Base-by-base conservation (phyloP, 53 echinoderm and acorn worm species). In the Holothuria scabra region DNA sequence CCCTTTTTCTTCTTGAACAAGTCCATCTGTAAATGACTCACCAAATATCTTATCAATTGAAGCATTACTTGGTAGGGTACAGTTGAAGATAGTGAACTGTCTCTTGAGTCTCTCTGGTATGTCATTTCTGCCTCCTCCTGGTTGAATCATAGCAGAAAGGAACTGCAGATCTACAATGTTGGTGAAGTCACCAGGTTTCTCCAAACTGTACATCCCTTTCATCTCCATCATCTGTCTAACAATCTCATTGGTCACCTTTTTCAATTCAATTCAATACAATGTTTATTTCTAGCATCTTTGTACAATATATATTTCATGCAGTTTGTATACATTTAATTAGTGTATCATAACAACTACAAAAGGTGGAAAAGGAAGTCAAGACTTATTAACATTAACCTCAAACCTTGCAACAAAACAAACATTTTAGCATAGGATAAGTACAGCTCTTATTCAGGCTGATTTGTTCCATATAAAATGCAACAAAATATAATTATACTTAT, bases 211-310 rank as follows among this genome's bases (percentile, higher is more conserved):
- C 94, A 97, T 94, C 3, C 97, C 97, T 24, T 81, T 88, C 97
- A 97, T 97, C 91, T 97, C 97, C 97, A 97, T 97, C 97, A 97
- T 97, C 92, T 97, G 97, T 56, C 97, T 80, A 13, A 89, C 89
- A 80, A 89, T 84, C 80, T 89, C 89, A 69, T 89, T 89, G 21
- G 89, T 89, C 44, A 89, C 89, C 89, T n/a, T n/a, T n/a, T n/a
- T n/a, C n/a, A n/a, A n/a, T n/a, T n/a, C n/a, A n/a, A n/a, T n/a
- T n/a, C n/a, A n/a, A n/a, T n/a, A n/a, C n/a, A n/a, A n/a, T n/a
- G n/a, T n/a, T n/a, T n/a, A n/a, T n/a, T n/a, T n/a, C n/a, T n/a
- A n/a, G n/a, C n/a, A n/a, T n/a, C n/a, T n/a, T n/a, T n/a, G n/a
- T n/a, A n/a, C n/a, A n/a, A n/a, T n/a, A n/a, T n/a, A n/a, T n/a